A percentile compares a stretch with the other conserved stretches of the same genome.
Conservation (phyloP, 2,797 vertebrate genomes). For the Acanthurus tractus region DNA sequence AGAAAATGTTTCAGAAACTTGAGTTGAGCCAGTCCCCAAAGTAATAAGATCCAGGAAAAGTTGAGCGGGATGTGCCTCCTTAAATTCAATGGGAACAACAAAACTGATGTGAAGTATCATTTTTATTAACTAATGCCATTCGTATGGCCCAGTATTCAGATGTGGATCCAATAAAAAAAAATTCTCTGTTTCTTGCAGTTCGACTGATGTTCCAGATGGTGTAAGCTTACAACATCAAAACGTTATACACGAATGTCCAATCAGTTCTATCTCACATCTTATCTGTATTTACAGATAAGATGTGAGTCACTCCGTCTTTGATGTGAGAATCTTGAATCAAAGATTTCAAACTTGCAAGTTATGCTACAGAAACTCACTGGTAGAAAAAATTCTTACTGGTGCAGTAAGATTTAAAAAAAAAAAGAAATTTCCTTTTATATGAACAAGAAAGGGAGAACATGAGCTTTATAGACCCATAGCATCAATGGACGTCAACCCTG, state of each 20-base stretch:
- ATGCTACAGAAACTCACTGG: not conserved
- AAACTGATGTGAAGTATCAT: slow-evolving; percentile 27
- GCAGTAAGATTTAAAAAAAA: not conserved
- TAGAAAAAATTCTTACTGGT: not conserved
- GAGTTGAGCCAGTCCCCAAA: slow-evolving; percentile 20
- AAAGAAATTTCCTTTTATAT: not conserved
- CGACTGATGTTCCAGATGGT: slow-evolving; percentile 39
- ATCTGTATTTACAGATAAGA: slow-evolving; percentile 8
- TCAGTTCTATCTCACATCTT: too few species aligned
- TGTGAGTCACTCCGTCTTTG: too few species aligned
- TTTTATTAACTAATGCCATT: slow-evolving; percentile 43
- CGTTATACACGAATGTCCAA: slow-evolving; percentile 23
- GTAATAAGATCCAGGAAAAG: slow-evolving; percentile 27
- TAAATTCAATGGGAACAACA: slow-evolving; percentile 24
- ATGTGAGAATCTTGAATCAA: too few species aligned
- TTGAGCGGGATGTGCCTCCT: not conserved
- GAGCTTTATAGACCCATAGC: not conserved
- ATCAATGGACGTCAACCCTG: not conserved
- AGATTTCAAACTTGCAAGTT: not conserved
- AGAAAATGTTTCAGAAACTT: slow-evolving; percentile 31
- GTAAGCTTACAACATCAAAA: slow-evolving; percentile 51
- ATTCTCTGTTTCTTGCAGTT: slow-evolving; percentile 37
- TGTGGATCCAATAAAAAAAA: slow-evolving; percentile 46
- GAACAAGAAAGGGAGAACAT: not conserved
- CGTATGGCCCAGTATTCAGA: slow-evolving; percentile 23